A percentile compares a stretch with the other conserved stretches of the same genome.
Evolutionary conservation across 2,888 invertebrate genomes (phyloP).

Genomic region (Synergus itoensis): DNA sequence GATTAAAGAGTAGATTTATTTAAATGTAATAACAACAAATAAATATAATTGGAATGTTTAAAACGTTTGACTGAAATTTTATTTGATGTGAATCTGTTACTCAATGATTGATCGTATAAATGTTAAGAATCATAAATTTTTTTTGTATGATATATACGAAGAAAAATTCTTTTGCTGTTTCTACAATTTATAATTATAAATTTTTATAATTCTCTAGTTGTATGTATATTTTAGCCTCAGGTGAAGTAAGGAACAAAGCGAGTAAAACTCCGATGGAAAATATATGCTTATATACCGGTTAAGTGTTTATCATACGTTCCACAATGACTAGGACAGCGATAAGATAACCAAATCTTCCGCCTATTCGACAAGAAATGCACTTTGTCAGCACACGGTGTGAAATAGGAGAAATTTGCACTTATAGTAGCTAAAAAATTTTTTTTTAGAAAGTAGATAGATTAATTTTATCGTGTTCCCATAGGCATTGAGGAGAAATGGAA

Average conservation of each 20-base stretch:
- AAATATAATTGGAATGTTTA: background rate
- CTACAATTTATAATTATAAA: background rate
- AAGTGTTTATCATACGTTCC: conserved; percentile 10
- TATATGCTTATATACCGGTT: background rate
- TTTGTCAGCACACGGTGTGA: conserved; percentile 8
- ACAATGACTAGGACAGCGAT: conserved; percentile 36
- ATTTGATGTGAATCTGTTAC: background rate
- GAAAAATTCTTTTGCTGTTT: background rate
- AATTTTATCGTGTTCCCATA: background rate
- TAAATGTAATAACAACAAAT: background rate
- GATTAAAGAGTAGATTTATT: conserved; percentile 26
- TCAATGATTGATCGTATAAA: background rate
- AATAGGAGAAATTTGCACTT: conserved; percentile 17
- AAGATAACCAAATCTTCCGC: conserved; percentile 45
- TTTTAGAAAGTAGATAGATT: background rate
- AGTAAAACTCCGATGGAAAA: background rate
- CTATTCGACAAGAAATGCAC: conserved; percentile 11
- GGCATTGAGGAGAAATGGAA: background rate
- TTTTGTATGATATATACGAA: too few species aligned
- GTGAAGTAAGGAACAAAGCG: background rate
- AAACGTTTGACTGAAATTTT: background rate
- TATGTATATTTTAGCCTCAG: background rate
- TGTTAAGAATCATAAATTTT: background rate
- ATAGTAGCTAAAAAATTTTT: background rate
- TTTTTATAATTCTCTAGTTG: background rate